These are phyloP conservation scores for Asbolus verrucosus DNA, from an alignment of 1,140 invertebrate species.

Conservation along the genomic window DNA sequence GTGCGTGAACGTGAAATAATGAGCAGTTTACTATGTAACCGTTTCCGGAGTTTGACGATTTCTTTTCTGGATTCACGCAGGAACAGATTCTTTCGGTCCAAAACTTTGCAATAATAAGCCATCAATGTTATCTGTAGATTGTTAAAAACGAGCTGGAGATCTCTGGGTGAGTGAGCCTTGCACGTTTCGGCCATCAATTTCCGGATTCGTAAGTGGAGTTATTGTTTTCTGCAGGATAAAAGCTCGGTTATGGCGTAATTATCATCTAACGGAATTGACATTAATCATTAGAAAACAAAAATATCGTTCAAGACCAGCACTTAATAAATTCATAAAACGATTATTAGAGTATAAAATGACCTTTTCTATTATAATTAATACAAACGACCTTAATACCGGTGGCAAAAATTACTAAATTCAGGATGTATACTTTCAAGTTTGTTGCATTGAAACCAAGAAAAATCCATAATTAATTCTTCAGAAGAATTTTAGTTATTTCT, in stretches of 20 bases:
- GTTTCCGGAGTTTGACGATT: neutral
- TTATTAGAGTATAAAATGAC: constrained; percentile 53
- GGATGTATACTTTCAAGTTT: constrained; percentile 53
- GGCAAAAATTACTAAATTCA: constrained; percentile 53
- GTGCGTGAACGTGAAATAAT: constrained; percentile 31
- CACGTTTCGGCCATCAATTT: no score
- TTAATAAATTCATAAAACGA: constrained; percentile 42
- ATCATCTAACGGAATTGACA: constrained; percentile 8
- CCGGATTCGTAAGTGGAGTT: no score
- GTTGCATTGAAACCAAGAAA: constrained; percentile 45
- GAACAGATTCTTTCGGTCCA: no score
- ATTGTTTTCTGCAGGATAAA: no score
- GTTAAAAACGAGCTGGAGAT: no score
- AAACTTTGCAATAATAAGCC: no score
- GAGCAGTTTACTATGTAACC: neutral
- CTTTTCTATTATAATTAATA: constrained; percentile 50
- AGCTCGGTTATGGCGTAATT: constrained; percentile 14
- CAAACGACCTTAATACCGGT: constrained; percentile 48
- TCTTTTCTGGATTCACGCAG: neutral
- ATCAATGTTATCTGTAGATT: no score
- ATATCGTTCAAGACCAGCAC: constrained; percentile 23
- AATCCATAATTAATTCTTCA: constrained; percentile 19
- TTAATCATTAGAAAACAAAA: constrained; percentile 9
- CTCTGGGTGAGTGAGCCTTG: no score
- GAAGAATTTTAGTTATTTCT: constrained; percentile 28